Percentiles rank a stretch among this genome's conserved stretches.
Evolutionary conservation across 2,888 invertebrate genomes (phyloP).

Genomic region (Caenorhabditis sp.): DNA sequence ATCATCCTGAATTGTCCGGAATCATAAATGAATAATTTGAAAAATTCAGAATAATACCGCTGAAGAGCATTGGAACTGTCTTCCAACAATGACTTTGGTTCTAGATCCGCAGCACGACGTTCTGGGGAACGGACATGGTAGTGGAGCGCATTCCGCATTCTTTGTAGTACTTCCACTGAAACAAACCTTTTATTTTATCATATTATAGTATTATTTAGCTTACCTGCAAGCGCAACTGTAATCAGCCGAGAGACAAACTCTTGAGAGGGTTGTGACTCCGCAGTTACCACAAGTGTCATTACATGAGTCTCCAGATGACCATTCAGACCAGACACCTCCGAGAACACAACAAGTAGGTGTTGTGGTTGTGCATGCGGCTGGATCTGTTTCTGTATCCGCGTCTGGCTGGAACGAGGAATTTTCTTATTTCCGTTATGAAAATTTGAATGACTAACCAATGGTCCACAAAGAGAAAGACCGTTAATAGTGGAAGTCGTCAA

Average conservation of each 20-base stretch:
- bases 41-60: no score
- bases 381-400: background rate
- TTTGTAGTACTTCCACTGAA: conserved; percentile 66
- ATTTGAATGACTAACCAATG: conserved; percentile 16
- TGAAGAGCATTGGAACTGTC: conserved; percentile 34
- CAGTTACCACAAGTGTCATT: conserved; percentile 68
- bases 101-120: conserved; percentile 63
- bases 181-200: background rate
- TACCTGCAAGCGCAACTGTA: conserved; percentile 66
- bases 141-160: conserved; percentile 60
- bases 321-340: conserved; percentile 63
- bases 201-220: background rate
- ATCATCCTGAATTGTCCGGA: conserved; percentile 59
- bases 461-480: conserved; percentile 51
- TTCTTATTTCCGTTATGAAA: background rate
- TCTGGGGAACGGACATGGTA: conserved; percentile 59
- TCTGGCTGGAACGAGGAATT: no score
- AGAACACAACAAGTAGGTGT: conserved; percentile 50
- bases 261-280: conserved; percentile 50
- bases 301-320: conserved; percentile 48
- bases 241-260: conserved; percentile 60
- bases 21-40: no score
- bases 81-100: conserved; percentile 52
- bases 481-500: conserved; percentile 31
- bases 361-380: conserved; percentile 35